phyloP scores from a whole-genome alignment of 2,797 vertebrate genomes.

The Pseudomugil gertrudae region DNA sequence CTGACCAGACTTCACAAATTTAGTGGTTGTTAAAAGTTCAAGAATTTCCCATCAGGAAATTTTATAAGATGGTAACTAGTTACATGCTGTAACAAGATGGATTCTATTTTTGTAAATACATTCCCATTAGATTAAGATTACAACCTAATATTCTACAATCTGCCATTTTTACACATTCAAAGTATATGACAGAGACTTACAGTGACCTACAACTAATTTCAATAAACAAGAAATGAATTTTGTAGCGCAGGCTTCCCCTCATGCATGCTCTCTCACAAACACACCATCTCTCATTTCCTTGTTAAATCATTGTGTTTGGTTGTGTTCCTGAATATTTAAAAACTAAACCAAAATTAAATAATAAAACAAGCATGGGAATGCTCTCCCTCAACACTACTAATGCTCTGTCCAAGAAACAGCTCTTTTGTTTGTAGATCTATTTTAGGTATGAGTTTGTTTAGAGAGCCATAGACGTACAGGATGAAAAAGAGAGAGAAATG shows the following conservation, averaged over 20 bases:
- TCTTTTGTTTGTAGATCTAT: constrained; percentile 60
- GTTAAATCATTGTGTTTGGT: constrained; percentile 59
- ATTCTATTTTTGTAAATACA: constrained; percentile 2
- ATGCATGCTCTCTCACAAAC: constrained; percentile 15
- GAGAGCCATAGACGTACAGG: constrained; percentile 25
- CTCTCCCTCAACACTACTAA: constrained; percentile 58
- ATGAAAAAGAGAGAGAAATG: not conserved
- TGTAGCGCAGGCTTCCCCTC: not conserved
- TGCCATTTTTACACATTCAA: too few species aligned
- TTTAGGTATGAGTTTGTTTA: constrained; percentile 42
- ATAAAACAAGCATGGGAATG: constrained; percentile 48
- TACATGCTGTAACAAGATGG: not conserved
- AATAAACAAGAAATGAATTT: constrained; percentile 38
- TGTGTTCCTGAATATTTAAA: constrained; percentile 60
- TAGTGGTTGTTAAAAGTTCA: not conserved
- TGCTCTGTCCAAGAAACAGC: constrained; percentile 58
- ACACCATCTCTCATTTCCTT: constrained; percentile 43
- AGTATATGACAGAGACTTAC: not conserved
- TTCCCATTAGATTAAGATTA: not conserved
- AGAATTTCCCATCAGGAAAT: too few species aligned
- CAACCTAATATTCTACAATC: constrained; percentile 1
- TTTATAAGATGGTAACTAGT: not conserved
- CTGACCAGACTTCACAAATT: not conserved
- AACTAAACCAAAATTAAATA: constrained; percentile 70
- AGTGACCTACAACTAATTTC: constrained; percentile 8